Percentiles rank a stretch among this genome's conserved stretches.
Evolutionary conservation across 23 tunicate species (phyloP).

Genomic region (Oikopleura albicans): DNA sequence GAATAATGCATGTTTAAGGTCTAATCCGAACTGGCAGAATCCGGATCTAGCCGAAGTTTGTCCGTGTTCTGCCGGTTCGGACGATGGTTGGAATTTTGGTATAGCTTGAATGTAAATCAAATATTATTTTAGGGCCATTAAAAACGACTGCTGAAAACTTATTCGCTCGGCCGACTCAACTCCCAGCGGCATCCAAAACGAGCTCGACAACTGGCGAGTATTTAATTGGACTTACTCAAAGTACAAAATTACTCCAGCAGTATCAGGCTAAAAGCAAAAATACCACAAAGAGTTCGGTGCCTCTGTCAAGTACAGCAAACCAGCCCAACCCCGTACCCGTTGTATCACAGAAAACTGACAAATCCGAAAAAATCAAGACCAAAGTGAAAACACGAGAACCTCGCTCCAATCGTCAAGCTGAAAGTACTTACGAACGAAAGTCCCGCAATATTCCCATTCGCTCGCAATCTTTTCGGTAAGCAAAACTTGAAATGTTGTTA

Average conservation of each 20-base stretch:
- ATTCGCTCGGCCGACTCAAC: neutral
- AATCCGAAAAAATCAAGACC: neutral
- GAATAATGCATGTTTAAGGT: too few relatives aligned
- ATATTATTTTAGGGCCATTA: neutral
- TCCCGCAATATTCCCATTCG: neutral
- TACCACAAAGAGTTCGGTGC: neutral
- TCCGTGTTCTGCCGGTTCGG: too few relatives aligned
- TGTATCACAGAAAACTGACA: neutral
- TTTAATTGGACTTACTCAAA: neutral
- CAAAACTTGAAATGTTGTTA: too few relatives aligned
- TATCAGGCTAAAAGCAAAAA: too few relatives aligned
- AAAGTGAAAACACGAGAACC: neutral
- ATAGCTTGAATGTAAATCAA: neutral
- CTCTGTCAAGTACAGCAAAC: neutral
- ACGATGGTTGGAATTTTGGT: neutral
- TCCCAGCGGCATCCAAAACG: neutral
- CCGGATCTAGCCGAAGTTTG: too few relatives aligned
- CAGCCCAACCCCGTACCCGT: neutral
- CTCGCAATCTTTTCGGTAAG: neutral
- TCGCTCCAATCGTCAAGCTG: too few relatives aligned
- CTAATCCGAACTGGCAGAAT: neutral
- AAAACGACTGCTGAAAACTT: neutral
- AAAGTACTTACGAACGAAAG: neutral
- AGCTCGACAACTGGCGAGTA: neutral
- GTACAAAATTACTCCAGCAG: neutral